A percentile compares a stretch with the other conserved stretches of the same genome.
Conservation (phyloP, 2,113 vertebrate species). For the Syrrhaptes paradoxus region DNA sequence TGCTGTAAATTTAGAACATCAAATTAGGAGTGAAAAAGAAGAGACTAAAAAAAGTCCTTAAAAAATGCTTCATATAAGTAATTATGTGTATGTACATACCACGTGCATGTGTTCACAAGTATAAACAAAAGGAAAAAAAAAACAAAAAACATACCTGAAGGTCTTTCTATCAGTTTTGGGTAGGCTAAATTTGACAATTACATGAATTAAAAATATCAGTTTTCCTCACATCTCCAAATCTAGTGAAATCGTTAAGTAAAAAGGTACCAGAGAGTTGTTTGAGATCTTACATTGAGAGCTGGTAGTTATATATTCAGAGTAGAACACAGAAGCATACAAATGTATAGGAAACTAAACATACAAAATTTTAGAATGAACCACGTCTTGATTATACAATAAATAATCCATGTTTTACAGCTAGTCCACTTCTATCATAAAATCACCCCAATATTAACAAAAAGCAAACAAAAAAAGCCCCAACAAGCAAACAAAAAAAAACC, state of each 20-base stretch:
- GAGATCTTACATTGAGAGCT: background rate
- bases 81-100: accelerated
- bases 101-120: accelerated
- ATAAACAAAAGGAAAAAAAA: background rate
- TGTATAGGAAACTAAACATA: accelerated
- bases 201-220: background rate
- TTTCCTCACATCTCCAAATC: background rate
- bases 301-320: background rate
- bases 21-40: background rate
- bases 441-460: background rate
- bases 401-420: background rate
- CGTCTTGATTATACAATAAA: background rate
- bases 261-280: background rate
- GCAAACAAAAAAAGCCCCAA: background rate
- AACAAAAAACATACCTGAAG: background rate
- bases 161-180: background rate
- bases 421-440: background rate
- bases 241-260: background rate
- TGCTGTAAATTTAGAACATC: background rate
- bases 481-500: no score
- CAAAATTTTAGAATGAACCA: background rate
- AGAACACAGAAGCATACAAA: background rate
- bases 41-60: background rate
- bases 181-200: background rate
- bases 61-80: background rate